phyloP scores from a whole-genome alignment of 2,797 vertebrate species.

The Labeo calbasu region DNA sequence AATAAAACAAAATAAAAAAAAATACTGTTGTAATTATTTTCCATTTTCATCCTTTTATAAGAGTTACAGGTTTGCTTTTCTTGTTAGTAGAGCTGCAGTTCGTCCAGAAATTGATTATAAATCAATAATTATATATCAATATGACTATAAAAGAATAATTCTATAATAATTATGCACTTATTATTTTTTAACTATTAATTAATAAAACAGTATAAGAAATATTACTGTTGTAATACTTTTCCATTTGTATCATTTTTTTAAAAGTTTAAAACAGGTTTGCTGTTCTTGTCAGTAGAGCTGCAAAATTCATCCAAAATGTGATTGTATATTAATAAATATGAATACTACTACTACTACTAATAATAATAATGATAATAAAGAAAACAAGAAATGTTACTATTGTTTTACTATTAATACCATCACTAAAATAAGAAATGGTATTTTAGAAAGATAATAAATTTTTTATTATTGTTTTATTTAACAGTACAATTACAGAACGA shows the following conservation, averaged over 20 bases:
- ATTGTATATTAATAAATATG: background rate
- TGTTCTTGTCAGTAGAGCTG: background rate
- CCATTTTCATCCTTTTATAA: too few relatives aligned
- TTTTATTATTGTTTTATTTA: background rate
- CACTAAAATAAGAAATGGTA: background rate
- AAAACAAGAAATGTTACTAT: background rate
- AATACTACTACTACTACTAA: too few relatives aligned
- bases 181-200: background rate
- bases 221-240: background rate
- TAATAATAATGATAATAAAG: background rate
- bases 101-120: too few relatives aligned
- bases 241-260: background rate
- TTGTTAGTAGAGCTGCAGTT: too few relatives aligned
- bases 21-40: too few relatives aligned
- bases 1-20: too few relatives aligned
- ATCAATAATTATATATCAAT: too few relatives aligned
- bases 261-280: background rate
- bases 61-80: too few relatives aligned
- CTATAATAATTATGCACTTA: too few relatives aligned
- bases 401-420: background rate
- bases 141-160: too few relatives aligned
- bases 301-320: background rate
- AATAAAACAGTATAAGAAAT: background rate
- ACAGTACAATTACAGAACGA: background rate
- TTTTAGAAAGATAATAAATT: background rate